Conservation (phyloP, 1,140 invertebrate species). For the Bombus terrestris region DNA sequence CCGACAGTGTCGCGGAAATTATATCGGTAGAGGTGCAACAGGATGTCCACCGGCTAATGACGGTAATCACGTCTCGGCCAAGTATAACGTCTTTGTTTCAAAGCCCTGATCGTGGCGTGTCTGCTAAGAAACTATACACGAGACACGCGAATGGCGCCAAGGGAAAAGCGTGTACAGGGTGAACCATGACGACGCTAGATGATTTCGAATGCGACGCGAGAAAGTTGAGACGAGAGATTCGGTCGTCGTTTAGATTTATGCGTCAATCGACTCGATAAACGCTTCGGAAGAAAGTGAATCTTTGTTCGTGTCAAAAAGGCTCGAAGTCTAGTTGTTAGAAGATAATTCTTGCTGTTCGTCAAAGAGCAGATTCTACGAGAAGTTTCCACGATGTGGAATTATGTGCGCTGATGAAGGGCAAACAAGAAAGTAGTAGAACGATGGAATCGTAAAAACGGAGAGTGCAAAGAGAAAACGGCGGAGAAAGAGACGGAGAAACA, state of each 20-base stretch:
- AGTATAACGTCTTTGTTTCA: slow-evolving; percentile 73
- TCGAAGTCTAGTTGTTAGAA: neutral
- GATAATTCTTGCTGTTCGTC: neutral
- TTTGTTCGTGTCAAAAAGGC: too few species aligned
- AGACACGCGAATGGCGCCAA: slow-evolving; percentile 30
- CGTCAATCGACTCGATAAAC: neutral
- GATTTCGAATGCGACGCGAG: neutral
- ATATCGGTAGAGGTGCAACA: slow-evolving; percentile 54
- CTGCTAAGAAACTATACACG: slow-evolving; percentile 28
- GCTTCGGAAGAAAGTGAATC: too few species aligned
- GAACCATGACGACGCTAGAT: neutral
- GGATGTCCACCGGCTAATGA: slow-evolving; percentile 69
- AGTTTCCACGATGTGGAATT: neutral
- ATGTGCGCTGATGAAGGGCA: neutral
- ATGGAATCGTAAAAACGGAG: neutral
- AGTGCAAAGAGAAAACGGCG: neutral
- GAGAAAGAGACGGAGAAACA: neutral
- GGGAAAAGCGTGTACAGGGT: neutral
- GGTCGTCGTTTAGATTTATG: neutral
- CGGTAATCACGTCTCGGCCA: slow-evolving; percentile 62
- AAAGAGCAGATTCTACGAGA: too few species aligned
- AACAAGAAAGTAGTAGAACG: neutral
- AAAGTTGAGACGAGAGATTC: neutral
- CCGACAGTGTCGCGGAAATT: slow-evolving; percentile 60
- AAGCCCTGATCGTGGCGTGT: neutral